A percentile compares a stretch with the other conserved stretches of the same genome.
Conservation (phyloP, 1,140 invertebrate genomes). For the Cotesia vestalis region DNA sequence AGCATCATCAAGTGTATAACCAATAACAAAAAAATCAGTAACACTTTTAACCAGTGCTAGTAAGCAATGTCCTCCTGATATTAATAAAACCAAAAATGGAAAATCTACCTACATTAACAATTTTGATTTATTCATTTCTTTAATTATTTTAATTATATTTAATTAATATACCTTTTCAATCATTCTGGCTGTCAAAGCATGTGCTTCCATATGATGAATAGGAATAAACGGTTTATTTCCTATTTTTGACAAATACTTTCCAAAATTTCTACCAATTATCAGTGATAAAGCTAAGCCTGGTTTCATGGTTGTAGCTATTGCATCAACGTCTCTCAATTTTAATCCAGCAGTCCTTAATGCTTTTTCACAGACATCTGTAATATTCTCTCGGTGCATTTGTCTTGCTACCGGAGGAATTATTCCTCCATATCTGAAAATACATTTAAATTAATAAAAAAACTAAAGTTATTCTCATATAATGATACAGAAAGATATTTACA, state of each 20-base stretch:
- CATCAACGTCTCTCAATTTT: constrained; percentile 80
- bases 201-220: constrained; percentile 98
- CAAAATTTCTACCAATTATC: constrained; percentile 84
- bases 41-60: constrained; percentile 80
- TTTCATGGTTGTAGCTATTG: constrained; percentile 89
- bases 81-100: constrained; percentile 89
- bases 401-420: constrained; percentile 88
- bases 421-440: constrained; percentile 80
- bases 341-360: constrained; percentile 75
- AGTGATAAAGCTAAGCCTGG: constrained; percentile 87
- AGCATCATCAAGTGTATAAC: constrained; percentile 82
- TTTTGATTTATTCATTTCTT: constrained; percentile 27
- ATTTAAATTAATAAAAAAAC: constrained; percentile 30
- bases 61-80: constrained; percentile 93
- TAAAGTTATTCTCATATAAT: not conserved
- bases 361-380: constrained; percentile 76
- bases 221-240: constrained; percentile 89
- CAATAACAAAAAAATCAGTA: constrained; percentile 82
- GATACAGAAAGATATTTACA: constrained; percentile 12
- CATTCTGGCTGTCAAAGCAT: constrained; percentile 90
- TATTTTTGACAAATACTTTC: constrained; percentile 76
- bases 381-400: constrained; percentile 82
- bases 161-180: constrained; percentile 63
- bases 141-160: constrained; percentile 18
- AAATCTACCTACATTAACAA: constrained; percentile 73